Base-by-base conservation (phyloP, 1,140 invertebrate species). In the Heterodera carotae region DNA sequence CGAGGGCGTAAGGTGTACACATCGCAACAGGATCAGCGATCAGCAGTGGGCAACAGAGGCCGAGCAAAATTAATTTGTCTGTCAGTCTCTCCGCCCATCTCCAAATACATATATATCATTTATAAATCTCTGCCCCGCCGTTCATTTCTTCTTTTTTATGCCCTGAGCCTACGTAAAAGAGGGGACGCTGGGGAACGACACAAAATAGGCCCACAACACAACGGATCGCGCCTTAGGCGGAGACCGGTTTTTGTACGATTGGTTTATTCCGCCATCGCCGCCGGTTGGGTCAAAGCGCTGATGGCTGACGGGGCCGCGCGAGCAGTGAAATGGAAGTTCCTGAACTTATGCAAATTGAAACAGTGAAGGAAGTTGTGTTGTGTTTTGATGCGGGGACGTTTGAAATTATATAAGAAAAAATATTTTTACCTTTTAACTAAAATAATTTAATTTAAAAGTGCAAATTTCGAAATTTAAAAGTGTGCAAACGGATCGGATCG, bases 61-160 rank as follows among this genome's bases (percentile, higher is more conserved):
- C 48, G 48, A 53, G 12, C 48, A 53, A 53, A 53, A 53, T 53
- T 53, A 53, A 53, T 53, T 53, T 53, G 48, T 53, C 48, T 53
- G 48, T 4, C 48, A 22, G 12, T 53, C 48, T 53, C 48, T 53
- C 15, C 18, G 15, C 48, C 12, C 48, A 1, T 18, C 48, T 22
- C 48, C 48, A 15, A 15, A 53, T 53, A 53, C 15, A 43, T 43
- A 18, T 18, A 53, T 53, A 53, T 53, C 48, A 53, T 53, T 12
- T 53, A 53, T 53, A 53, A 53, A 53, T 53, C 48, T 53, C 48
- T 53, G 48, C 48, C 48, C n/a, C n/a, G n/a, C n/a, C 48, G 48
- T 53, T 53, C 48, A 22, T 22, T 53, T 53, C 48, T 53, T 53
- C 22, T 22, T 53, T 18, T 53, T 53, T 22, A 53, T n/a, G n/a